These are phyloP conservation scores for Anorthoa munda DNA, from an alignment of 2,888 invertebrate species.

Conservation along the genomic window DNA sequence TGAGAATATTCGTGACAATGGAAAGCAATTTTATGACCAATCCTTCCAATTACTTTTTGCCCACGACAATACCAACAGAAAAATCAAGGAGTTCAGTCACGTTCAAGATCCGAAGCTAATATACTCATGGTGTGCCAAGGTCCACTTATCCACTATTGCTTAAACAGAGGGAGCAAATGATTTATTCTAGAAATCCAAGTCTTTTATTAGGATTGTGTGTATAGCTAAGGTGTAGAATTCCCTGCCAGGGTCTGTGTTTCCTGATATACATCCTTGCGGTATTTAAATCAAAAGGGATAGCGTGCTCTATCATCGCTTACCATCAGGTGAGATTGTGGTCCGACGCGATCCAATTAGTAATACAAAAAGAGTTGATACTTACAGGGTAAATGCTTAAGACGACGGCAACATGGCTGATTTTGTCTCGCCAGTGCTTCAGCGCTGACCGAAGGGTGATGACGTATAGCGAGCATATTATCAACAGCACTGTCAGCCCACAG, in stretches of 20 bases:
- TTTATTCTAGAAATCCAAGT: neutral
- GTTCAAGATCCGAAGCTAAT: neutral
- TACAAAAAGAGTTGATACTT: slow-evolving; percentile 72
- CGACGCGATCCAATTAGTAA: neutral
- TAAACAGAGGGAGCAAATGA: neutral
- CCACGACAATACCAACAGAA: neutral
- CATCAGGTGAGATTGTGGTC: neutral
- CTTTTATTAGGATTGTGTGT: neutral
- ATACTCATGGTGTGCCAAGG: neutral
- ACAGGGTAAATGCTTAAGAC: slow-evolving; percentile 93
- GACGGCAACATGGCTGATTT: slow-evolving; percentile 89
- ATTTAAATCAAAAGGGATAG: neutral
- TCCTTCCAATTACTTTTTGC: slow-evolving; percentile 29
- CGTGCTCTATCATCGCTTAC: neutral
- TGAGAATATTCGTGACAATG: slow-evolving; percentile 32
- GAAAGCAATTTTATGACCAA: slow-evolving; percentile 34
- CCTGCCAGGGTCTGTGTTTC: too few species aligned
- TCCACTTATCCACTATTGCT: neutral
- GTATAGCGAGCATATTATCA: slow-evolving; percentile 88
- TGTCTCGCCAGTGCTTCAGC: slow-evolving; percentile 88
- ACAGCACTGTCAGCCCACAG: slow-evolving; percentile 86
- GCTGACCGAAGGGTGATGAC: slow-evolving; percentile 90
- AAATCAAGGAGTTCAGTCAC: neutral
- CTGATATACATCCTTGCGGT: neutral
- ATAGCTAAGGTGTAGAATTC: neutral